These are phyloP conservation scores for Adela reaumurella DNA, from an alignment of 2,888 invertebrate genomes.

Conservation along the genomic window DNA sequence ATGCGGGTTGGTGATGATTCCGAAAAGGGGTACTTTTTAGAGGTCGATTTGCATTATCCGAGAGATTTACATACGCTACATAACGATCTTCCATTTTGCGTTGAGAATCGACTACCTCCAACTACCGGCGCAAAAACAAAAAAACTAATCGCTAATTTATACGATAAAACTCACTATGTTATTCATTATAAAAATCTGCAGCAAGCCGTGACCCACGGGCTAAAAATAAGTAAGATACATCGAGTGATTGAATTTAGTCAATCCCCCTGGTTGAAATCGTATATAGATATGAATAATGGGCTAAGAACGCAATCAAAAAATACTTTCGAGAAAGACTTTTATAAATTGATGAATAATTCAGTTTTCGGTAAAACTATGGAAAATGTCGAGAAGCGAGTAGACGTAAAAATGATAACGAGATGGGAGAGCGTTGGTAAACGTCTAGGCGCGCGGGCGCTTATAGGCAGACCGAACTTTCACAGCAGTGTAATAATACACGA, in stretches of 20 bases:
- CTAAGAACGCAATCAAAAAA: constrained; percentile 15
- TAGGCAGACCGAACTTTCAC: too few species aligned
- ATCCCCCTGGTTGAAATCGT: neutral
- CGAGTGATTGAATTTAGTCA: neutral
- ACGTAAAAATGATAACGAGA: constrained; percentile 14
- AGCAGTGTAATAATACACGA: too few species aligned
- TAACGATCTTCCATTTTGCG: constrained; percentile 4
- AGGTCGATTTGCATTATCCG: constrained; percentile 33
- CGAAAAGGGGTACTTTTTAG: constrained; percentile 22
- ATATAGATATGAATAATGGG: constrained; percentile 13
- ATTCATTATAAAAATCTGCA: constrained; percentile 14
- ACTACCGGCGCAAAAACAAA: constrained; percentile 1
- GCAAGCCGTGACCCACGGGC: constrained; percentile 15
- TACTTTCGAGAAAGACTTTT: constrained; percentile 22
- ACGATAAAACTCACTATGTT: constrained; percentile 13
- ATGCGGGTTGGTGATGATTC: constrained; percentile 14
- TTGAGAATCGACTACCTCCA: neutral
- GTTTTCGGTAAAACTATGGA: constrained; percentile 11
- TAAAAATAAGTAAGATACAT: neutral
- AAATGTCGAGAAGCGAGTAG: constrained; percentile 11
- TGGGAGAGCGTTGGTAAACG: constrained; percentile 13
- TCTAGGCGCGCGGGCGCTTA: too few species aligned
- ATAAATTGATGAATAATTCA: constrained; percentile 20
- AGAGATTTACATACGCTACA: neutral
- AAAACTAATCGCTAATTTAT: constrained; percentile 10